Percentiles rank a stretch among this genome's conserved stretches.
Conservation (phyloP, 2,888 invertebrate genomes). For the Latrodectus elegans region DNA sequence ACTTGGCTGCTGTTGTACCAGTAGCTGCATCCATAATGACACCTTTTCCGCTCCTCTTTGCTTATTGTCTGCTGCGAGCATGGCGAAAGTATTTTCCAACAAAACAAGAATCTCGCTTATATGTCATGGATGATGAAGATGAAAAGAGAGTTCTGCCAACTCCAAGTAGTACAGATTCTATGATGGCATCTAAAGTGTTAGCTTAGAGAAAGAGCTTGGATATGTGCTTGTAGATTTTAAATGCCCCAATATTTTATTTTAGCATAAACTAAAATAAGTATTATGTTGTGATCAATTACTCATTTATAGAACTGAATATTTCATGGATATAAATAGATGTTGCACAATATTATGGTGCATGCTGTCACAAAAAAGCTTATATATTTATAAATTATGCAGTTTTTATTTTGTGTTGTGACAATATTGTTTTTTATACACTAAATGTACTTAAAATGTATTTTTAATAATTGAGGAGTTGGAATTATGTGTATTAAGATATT, state of each 20-base stretch:
- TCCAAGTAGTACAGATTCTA: constrained; percentile 37
- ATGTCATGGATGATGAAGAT: constrained; percentile 62
- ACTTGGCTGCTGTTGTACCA: constrained; percentile 80
- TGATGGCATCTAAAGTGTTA: constrained; percentile 27
- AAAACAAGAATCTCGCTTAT: constrained; percentile 20
- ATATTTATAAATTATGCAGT: constrained; percentile 30
- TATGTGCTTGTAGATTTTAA: too few relatives aligned
- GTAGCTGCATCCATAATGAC: constrained; percentile 79
- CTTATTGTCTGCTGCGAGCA: constrained; percentile 58
- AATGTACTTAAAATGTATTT: constrained; percentile 27
- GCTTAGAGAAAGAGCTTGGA: constrained; percentile 2
- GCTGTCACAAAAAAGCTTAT: constrained; percentile 12
- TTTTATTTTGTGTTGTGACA: constrained; percentile 16
- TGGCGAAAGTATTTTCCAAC: constrained; percentile 38
- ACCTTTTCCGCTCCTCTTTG: constrained; percentile 83
- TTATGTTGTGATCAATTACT: too few relatives aligned
- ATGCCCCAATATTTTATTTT: too few relatives aligned
- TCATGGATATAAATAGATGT: too few relatives aligned
- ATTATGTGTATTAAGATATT: too few relatives aligned
- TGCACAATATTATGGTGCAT: too few relatives aligned
- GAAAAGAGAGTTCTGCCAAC: constrained; percentile 51
- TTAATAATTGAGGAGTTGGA: neutral
- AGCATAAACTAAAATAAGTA: too few relatives aligned
- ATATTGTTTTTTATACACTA: constrained; percentile 8
- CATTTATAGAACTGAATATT: too few relatives aligned